phyloP scores from a whole-genome alignment of 2,888 invertebrate species.

The Drosophila robusta region DNA sequence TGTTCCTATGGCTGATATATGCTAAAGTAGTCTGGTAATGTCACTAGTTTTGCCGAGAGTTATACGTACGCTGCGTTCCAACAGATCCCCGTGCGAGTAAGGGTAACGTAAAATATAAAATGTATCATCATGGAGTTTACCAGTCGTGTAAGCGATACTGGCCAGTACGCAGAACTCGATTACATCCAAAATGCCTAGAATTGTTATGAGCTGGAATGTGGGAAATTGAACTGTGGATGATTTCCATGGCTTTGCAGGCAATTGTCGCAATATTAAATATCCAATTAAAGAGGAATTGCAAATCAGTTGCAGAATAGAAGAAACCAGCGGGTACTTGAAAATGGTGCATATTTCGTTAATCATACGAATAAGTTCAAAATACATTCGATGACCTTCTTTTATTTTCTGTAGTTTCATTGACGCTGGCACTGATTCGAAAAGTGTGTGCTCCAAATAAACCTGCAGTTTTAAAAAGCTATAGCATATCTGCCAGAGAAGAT shows the following conservation, averaged over 20 bases:
- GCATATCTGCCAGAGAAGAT: constrained; percentile 13
- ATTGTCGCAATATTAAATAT: background rate
- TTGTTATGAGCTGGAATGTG: fast-evolving
- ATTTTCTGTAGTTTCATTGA: background rate
- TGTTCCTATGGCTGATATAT: too few species aligned
- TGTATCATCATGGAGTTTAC: constrained; percentile 1
- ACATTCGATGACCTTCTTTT: constrained; percentile 3
- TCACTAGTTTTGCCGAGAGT: too few species aligned
- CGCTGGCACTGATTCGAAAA: background rate
- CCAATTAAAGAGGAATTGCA: background rate
- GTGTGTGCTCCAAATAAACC: background rate
- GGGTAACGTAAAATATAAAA: constrained; percentile 17
- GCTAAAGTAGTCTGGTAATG: too few species aligned
- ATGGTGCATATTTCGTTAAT: constrained; percentile 4
- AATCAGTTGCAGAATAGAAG: background rate
- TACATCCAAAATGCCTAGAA: fast-evolving
- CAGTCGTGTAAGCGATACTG: background rate
- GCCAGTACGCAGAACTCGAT: constrained; percentile 1
- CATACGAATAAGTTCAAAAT: constrained; percentile 14
- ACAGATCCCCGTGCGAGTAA: too few species aligned
- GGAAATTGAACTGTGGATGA: too few species aligned
- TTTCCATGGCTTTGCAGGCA: too few species aligned
- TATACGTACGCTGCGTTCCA: constrained; percentile 34
- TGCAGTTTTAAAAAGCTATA: background rate
- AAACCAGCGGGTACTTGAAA: constrained; percentile 23